Evolutionary conservation across 2,797 vertebrate genomes (phyloP).

Genomic region (Paratrypauchen microcephalus): DNA sequence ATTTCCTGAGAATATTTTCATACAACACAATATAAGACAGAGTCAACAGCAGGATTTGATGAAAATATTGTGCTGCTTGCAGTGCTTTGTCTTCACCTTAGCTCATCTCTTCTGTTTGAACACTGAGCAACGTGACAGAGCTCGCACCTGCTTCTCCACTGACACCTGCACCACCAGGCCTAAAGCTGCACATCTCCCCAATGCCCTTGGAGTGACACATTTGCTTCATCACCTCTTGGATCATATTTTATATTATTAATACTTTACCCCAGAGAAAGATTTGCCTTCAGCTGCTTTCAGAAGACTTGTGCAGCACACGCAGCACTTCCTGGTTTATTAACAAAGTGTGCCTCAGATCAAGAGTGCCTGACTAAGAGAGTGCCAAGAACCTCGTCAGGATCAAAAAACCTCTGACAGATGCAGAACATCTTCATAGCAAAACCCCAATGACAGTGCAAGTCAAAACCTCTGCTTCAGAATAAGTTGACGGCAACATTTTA

Average conservation of each 20-base stretch:
- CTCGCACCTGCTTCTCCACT: constrained; percentile 12
- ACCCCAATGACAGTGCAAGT: neutral
- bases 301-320: constrained; percentile 42
- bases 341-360: constrained; percentile 50
- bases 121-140: neutral
- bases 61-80: neutral
- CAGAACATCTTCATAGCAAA: constrained; percentile 16
- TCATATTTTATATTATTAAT: constrained; percentile 64
- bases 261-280: constrained; percentile 49
- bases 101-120: constrained; percentile 6
- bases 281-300: constrained; percentile 57
- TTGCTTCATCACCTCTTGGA: constrained; percentile 45
- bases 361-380: constrained; percentile 27
- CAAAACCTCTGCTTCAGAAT: neutral
- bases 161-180: constrained; percentile 26
- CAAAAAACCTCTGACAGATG: constrained; percentile 29
- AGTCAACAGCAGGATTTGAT: neutral
- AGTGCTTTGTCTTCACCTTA: neutral
- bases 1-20: too few species aligned
- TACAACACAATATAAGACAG: too few species aligned
- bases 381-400: constrained; percentile 36
- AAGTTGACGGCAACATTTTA: neutral
- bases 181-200: constrained; percentile 36
- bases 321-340: constrained; percentile 56
- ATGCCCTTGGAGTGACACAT: constrained; percentile 44